Base-by-base conservation (phyloP, 2,113 vertebrate species). In the Anoura caudifer region DNA sequence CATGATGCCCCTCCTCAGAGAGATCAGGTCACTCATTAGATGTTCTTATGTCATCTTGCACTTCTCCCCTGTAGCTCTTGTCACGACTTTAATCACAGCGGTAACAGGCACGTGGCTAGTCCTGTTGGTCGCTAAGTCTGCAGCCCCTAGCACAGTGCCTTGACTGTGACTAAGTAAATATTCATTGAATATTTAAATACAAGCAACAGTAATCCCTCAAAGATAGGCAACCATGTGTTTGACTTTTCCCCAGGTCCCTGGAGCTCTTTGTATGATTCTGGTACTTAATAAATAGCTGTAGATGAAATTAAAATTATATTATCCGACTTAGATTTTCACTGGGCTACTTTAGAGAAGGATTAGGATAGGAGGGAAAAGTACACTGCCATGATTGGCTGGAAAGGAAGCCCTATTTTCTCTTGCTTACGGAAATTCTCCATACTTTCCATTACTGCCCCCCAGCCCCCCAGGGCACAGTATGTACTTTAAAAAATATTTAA, bases 401-500 rank as follows among this genome's bases (percentile, higher is more conserved):
- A 52, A 72, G 84, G 28, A 69, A 52, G 3, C 1, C 14, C 28
- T 67, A 0, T 83, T 91, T 93, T 50, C 5, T 26, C 36, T 83
- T 93, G 17, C 26, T 79, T 43, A 33, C 75, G 79, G 83, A 69
- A 69, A 33, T 69, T 69, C 63, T 19, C 61, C 7, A 38, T 24
- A 24, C 41, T 87, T 94, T 63, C 26, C n/a, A 63, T 7, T 75
- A 63, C 33, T 79, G 7, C 14, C 61, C n/a, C 54, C 12, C 13
- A 24, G 14, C 10, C 3, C 24, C 28, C 4, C 24, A 50, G 13
- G 83, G 45, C 87, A 63, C 5, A 52, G 15, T 50, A 54, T 75
- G 47, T 83, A 26, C 31, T 81, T 97, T 90, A 54, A 67, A 92
- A 77, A 70, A 69, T 50, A 88, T 67, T 88, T 73, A 86, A 75